Evolutionary conservation across 2,797 vertebrate species (phyloP), one percentile per base, ranked within the genome.

Genomic region (Megalops cyprinoides): DNA sequence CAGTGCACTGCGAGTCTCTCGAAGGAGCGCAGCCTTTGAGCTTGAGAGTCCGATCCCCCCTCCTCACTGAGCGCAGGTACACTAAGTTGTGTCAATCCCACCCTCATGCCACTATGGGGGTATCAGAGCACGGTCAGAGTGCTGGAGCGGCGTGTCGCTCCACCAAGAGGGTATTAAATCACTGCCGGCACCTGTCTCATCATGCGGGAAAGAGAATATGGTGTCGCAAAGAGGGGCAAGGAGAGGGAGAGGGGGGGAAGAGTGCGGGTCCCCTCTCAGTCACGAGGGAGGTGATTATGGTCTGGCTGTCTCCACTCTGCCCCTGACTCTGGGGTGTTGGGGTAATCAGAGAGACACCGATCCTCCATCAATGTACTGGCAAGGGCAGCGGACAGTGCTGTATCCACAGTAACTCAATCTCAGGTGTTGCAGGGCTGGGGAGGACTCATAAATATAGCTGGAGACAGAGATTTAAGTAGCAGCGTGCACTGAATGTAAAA

Each of bases 161-260:
- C 39, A 44, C 67, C 44, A n/a, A 23, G 39, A 71, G 67, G n/a
- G 34, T 39, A 42, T 69, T 42, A 4, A 39, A 65, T 23, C 14
- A 10, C 65, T 42, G 37, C 39, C n/a, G 39, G 67, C 67, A 23
- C 37, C 37, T 23, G 67, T 71, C 37, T n/a, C 67, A 15, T 39
- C 39, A 71, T 18, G 7, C 67, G n/a, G 37, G 67, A 71, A 44
- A 71, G 23, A 71, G 67, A 71, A 71, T 71, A 71, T 39, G n/a
- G n/a, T n/a, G n/a, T 31, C 60, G 12, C 25, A 4, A 2, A 18
- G 56, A 25, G 4, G n/a, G 8, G n/a, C 14, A 23, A 7, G 56
- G 25, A 12, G 8, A 28, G 10, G 28, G 28, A 58, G 28, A 15
- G 60, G 31, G 39, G 60, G 65, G 9, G 34, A n/a, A n/a, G 15